phyloP scores from a whole-genome alignment of 35 echinoderm and acorn worm species.

The Stichopus chloronotus region DNA sequence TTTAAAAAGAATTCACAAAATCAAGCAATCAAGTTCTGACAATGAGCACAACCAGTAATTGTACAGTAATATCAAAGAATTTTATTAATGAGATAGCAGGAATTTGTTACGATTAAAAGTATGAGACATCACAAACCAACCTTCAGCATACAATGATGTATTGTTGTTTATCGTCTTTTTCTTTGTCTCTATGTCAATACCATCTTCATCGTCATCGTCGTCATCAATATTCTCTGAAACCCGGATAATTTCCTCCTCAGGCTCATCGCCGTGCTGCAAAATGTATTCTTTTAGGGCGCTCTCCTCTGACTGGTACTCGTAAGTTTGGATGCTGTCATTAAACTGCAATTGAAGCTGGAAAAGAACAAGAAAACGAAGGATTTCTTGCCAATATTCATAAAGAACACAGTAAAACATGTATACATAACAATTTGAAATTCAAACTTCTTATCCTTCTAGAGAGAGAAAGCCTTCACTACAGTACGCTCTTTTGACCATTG shows the following conservation, averaged over 20 bases:
- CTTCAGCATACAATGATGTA: conserved; percentile 33
- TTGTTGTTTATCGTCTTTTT: conserved; percentile 51
- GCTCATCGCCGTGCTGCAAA: conserved; percentile 12
- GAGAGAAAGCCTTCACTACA: too few relatives aligned
- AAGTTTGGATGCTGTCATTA: conserved; percentile 2
- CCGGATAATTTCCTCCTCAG: conserved; percentile 14
- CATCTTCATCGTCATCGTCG: conserved; percentile 38
- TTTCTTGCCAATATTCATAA: neutral
- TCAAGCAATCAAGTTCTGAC: too few relatives aligned
- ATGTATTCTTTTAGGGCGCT: conserved; percentile 18
- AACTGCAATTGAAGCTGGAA: neutral
- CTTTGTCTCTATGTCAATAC: conserved; percentile 27
- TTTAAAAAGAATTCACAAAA: too few relatives aligned
- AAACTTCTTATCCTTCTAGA: too few relatives aligned
- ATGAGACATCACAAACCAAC: neutral
- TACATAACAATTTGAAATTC: too few relatives aligned
- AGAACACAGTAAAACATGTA: too few relatives aligned
- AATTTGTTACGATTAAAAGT: too few relatives aligned
- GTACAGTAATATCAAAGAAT: too few relatives aligned
- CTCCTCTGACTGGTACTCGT: conserved; percentile 22
- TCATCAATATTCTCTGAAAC: neutral
- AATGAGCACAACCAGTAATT: too few relatives aligned
- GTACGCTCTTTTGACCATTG: too few relatives aligned
- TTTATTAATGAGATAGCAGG: too few relatives aligned
- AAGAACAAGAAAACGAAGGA: neutral